Evolutionary conservation across 2,797 vertebrate genomes (phyloP), one percentile per base, ranked within the genome.

Genomic region (Acrossocheilus wenchowensis): DNA sequence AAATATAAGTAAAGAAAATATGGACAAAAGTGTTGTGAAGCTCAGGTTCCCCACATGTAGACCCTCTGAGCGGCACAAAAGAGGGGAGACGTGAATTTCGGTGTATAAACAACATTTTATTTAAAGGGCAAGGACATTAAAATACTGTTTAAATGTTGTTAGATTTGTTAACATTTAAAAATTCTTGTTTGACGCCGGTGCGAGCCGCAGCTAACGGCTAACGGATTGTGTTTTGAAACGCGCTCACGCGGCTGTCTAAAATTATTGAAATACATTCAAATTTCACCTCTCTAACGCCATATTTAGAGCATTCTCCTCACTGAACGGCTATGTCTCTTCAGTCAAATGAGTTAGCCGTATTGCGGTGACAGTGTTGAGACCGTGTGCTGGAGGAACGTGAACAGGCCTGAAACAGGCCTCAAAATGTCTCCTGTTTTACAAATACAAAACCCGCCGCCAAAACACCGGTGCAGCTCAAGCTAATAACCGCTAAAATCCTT

Each of bases 381-480:
- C 69, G 85, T 86, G 71, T 86, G 78, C 68, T 81, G 78, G 45
- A 43, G 23, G 26, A 86, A 66, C 85, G 71, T 81, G 85, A 86
- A 50, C 73, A 78, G 79, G 87, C 79, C 79, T 75, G 64, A 48
- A 74, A 64, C 83, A 96, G 95, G 96, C 96, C 95, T 86, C 90
- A 85, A 94, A 93, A 95, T 94, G 91, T 93, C 92, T 89, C 54
- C 85, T 78, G 73, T 12, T 95, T 90, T 82, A 93, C 91, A 88
- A 93, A 94, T 93, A 95, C 93, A 95, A 94, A 91, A 95, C 94
- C 92, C 74, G 71, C 72, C 43, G 50, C 36, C 30, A 69, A 79
- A 88, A 82, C 78, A 45, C 77, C 34, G 0, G 50, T 15, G 0
- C 5, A 23, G 23, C n/a, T 19, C 1, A 0, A 41, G 3, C 21